Evolutionary conservation across 1,140 invertebrate species (phyloP), one percentile per base, ranked within the genome.

Genomic region (Caenorhabditis tropicalis): DNA sequence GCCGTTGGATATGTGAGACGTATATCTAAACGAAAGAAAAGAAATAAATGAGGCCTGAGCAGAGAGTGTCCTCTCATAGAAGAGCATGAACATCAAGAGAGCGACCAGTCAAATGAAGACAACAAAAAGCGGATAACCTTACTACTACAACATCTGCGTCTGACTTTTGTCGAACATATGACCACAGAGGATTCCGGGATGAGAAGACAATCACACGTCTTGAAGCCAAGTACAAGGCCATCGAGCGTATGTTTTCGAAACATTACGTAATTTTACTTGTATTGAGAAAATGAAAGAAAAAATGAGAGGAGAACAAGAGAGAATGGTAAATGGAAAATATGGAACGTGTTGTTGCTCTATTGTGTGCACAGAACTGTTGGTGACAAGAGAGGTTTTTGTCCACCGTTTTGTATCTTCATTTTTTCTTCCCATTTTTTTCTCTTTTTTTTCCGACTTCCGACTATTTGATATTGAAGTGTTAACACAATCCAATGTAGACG

Each of bases 81-180:
- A 36, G 31, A 65, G 58, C 58, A 65, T 65, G 58, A 65, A 65
- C 58, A 65, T 65, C 58, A 65, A 65, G 58, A 65, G 29, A 36
- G 58, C 58, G 29, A 0, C 58, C 58, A 60, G 58, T 19, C 12
- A 36, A 65, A 65, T 65, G 58, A 65, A 65, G 58, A 65, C 58
- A 65, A 65, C 29, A 33, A 31, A n/a, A 65, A 65, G 58, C 15
- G 58, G 58, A 65, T 65, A 65, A 65, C 58, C 31, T 65, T 33
- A 65, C 58, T 65, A 33, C 53, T 24, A 56, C 27, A 56, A n/a
- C 58, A 33, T 65, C 58, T 65, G 58, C 58, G 9, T 65, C 58
- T 58, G 7, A 53, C 15, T 15, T 53, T 58, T 5, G 53, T 4
- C 6, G 24, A 58, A 29, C 24, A 29, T 24, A 58, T 29, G 24